These are phyloP conservation scores for Pachliopta kotzebuea DNA, from an alignment of 2,888 invertebrate species.

Conservation along the genomic window DNA sequence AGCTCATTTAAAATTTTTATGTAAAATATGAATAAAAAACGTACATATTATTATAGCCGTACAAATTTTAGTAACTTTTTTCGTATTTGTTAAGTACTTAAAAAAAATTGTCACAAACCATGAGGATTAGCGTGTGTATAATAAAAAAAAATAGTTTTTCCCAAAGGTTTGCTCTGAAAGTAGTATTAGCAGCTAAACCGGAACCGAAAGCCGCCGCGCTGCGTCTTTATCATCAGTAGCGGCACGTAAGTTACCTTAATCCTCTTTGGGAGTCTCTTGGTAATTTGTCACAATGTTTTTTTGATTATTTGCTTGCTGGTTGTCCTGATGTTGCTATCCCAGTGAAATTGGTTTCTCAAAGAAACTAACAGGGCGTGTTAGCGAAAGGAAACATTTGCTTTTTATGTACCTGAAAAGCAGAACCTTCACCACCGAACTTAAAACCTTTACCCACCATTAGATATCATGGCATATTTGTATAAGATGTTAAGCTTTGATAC, in stretches of 20 bases:
- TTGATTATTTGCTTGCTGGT: not conserved
- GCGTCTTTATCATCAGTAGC: constrained; percentile 1
- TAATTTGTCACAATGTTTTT: constrained; percentile 5
- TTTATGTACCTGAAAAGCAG: too few relatives aligned
- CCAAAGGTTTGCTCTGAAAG: constrained; percentile 1
- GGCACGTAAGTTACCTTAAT: constrained; percentile 4
- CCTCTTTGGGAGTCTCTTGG: constrained; percentile 7
- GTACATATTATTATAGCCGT: not conserved
- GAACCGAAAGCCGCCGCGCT: not conserved
- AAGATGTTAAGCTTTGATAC: too few relatives aligned
- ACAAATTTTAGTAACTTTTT: not conserved
- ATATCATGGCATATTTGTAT: too few relatives aligned
- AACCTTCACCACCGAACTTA: too few relatives aligned
- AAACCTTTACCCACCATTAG: too few relatives aligned
- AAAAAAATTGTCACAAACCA: not conserved
- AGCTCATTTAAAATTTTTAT: not conserved
- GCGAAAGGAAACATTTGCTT: too few relatives aligned
- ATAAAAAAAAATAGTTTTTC: constrained; percentile 23
- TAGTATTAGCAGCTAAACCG: not conserved
- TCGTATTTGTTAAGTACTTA: not conserved
- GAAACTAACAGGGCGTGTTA: too few relatives aligned
- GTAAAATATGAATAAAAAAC: not conserved
- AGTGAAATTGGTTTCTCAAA: too few relatives aligned
- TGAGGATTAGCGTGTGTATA: not conserved
- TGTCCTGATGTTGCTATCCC: not conserved